Base-by-base conservation (phyloP, 2,888 invertebrate species). In the Fragum sueziense region DNA sequence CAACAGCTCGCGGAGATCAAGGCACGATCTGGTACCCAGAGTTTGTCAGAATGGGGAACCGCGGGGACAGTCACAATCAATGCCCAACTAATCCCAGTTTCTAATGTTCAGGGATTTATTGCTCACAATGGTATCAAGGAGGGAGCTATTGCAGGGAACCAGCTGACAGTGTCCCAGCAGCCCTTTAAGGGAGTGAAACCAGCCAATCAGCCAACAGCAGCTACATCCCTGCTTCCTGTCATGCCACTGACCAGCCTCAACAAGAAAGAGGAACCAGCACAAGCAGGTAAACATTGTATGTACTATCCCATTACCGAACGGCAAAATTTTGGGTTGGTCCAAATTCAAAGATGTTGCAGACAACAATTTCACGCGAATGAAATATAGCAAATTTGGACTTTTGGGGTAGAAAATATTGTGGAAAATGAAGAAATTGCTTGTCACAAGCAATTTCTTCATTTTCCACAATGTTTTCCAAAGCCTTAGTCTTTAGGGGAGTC, bases 101-200 rank as follows among this genome's bases (percentile, higher is more conserved):
- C 77, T 17, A 70, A 70, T 29, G 70, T 67, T 27, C 74, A 74
- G 59, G 74, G 59, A 22, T 74, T 65, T 52, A 52, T 76, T 33
- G 68, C 84, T 68, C 80, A 84, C 27, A 84, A 84, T 77, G 77
- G 80, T 25, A 67, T 79, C 74, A 84, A 84, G 41, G 84, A 84
- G 7, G 54, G 37, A 29, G 25, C 17, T 52, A n/a, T 54, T 34
- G 67, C 73, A 37, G 61, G 34, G 41, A 34, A 51, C 17, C 57
- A 25, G 69, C 33, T 52, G 14, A 47, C 69, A 17, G 61, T 47
- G 25, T 67, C 47, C 31, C 76, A 74, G 29, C 11, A 71, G 3
- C 61, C 68, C 52, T 68, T 70, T 27, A 11, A 6, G 37, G 54
- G 61, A 14, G 77, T 72, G 22, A 65, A 71, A n/a, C 62, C 62